A percentile compares a stretch with the other conserved stretches of the same genome.
Evolutionary conservation across 2,888 invertebrate species (phyloP).

Genomic region (Steinernema scapterisci): DNA sequence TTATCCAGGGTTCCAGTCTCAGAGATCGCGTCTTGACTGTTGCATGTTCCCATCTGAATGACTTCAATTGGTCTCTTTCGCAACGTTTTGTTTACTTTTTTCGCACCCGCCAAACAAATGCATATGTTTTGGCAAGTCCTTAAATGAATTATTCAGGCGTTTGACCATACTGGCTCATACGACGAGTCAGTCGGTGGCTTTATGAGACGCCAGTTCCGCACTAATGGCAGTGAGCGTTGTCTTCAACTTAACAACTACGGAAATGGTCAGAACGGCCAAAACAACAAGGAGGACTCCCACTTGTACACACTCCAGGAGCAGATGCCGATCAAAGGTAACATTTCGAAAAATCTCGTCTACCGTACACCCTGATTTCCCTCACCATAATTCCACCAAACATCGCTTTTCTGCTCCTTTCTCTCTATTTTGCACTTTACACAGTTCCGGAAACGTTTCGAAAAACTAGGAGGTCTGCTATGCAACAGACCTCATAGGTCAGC

Average conservation of each 20-base stretch:
- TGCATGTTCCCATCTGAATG: too few relatives aligned
- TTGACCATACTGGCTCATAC: slow-evolving; percentile 92
- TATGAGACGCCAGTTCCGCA: slow-evolving; percentile 86
- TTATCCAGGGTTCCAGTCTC: too few relatives aligned
- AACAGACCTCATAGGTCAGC: too few relatives aligned
- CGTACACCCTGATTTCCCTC: not conserved
- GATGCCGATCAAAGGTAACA: slow-evolving; percentile 78
- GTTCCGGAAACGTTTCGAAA: too few relatives aligned
- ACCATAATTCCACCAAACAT: not conserved
- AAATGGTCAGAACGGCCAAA: slow-evolving; percentile 85
- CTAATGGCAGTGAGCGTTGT: slow-evolving; percentile 61
- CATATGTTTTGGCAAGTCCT: slow-evolving; percentile 13
- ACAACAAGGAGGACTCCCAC: slow-evolving; percentile 52
- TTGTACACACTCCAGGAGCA: slow-evolving; percentile 67
- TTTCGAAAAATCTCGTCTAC: not conserved
- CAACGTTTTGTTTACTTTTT: not conserved
- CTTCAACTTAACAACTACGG: slow-evolving; percentile 77
- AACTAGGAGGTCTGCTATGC: too few relatives aligned
- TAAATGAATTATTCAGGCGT: slow-evolving; percentile 73
- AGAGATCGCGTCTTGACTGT: too few relatives aligned
- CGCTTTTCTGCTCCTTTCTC: too few relatives aligned
- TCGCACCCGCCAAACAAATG: not conserved
- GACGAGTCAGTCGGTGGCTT: slow-evolving; percentile 92
- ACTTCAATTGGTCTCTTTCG: not conserved
- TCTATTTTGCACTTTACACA: too few relatives aligned